Evolutionary conservation across 2,113 vertebrate genomes (phyloP).

Genomic region (Acanthisitta chloris): DNA sequence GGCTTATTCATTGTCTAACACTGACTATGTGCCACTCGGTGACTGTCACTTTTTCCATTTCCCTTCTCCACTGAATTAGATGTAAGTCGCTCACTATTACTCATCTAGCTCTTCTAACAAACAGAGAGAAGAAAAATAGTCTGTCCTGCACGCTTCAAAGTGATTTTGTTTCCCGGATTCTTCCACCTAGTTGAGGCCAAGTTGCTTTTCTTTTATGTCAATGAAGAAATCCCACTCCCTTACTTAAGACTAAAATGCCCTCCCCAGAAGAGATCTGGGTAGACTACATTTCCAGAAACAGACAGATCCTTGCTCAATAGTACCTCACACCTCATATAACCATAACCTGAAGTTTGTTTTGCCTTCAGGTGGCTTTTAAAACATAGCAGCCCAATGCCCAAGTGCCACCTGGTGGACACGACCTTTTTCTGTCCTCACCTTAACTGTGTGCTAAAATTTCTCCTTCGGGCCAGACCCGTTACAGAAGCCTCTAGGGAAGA

Average conservation of each 20-base stretch:
- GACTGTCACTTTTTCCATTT: background rate
- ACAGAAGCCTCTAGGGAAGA: background rate
- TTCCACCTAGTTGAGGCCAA: background rate
- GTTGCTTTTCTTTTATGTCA: background rate
- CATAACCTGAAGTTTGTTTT: background rate
- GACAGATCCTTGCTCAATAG: background rate
- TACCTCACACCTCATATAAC: background rate
- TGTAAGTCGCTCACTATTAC: background rate
- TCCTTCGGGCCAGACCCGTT: background rate
- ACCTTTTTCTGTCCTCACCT: background rate
- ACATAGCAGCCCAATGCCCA: background rate
- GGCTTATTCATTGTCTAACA: background rate
- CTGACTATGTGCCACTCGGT: background rate
- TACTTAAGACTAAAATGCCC: background rate
- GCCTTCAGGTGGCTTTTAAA: background rate
- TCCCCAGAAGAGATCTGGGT: background rate
- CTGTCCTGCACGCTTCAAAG: background rate
- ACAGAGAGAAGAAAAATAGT: background rate
- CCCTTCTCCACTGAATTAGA: background rate
- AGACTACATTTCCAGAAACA: background rate
- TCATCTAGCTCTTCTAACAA: background rate
- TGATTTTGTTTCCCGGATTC: background rate
- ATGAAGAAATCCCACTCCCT: background rate
- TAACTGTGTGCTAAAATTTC: background rate
- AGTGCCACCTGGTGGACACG: conserved; percentile 16